Conservation (phyloP, 2,113 vertebrate genomes). For the Malurus elegans region DNA sequence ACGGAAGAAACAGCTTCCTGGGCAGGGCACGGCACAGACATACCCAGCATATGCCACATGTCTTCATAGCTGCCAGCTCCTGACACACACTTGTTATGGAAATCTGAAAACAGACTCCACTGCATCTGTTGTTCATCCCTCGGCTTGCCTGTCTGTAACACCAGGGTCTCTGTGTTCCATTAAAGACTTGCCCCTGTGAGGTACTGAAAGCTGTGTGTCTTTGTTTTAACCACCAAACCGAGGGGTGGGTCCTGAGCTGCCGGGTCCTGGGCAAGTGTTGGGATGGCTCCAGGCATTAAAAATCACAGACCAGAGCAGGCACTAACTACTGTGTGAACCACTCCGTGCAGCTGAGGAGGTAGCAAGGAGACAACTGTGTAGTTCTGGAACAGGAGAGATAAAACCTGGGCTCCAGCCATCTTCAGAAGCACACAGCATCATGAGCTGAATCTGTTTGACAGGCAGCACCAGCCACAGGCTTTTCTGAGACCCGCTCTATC, state of each 20-base stretch:
- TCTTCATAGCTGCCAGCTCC: conserved; percentile 65
- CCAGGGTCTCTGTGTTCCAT: conserved; percentile 47
- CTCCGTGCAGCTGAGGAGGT: background rate
- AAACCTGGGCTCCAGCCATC: background rate
- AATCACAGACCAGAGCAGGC: background rate
- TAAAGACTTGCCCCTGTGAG: conserved; percentile 48
- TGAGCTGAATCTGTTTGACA: background rate
- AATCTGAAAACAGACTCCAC: conserved; percentile 62
- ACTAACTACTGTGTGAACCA: background rate
- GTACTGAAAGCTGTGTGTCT: conserved; percentile 2
- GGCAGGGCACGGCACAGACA: conserved; percentile 53
- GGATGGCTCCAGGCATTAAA: background rate
- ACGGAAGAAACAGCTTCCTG: conserved; percentile 13
- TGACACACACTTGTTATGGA: conserved; percentile 58
- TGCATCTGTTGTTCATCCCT: conserved; percentile 63
- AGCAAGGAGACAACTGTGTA: background rate
- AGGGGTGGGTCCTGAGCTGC: background rate
- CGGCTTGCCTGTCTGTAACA: conserved; percentile 20
- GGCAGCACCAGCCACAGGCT: background rate
- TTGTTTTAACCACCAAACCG: background rate
- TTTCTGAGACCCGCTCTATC: background rate
- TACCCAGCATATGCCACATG: conserved; percentile 60
- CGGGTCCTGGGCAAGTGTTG: background rate
- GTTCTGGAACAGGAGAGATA: background rate
- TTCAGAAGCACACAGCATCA: background rate